Evolutionary conservation across 2,888 invertebrate genomes (phyloP), one percentile per base, ranked within the genome.

Genomic region (Corbicula japonica): DNA sequence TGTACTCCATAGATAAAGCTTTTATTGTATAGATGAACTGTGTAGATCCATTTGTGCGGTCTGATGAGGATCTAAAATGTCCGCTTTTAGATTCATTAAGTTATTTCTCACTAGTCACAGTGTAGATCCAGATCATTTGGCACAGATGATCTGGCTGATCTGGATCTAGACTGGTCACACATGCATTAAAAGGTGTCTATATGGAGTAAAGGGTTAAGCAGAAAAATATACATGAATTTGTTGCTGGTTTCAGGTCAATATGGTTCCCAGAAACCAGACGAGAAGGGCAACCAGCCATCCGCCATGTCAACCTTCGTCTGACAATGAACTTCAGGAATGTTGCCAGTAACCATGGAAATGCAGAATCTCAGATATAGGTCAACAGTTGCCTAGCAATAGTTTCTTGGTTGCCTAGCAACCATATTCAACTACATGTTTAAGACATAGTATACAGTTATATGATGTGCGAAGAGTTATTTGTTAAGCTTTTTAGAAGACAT

Each of bases 271-370:
- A 88, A 89, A 74, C 86, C 86, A 62, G 88, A 88, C 18, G 85
- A 86, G 6, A 97, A 97, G 86, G 85, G 87, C 38, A 96, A 87
- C 44, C 79, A 83, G 35, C 86, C 96, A 41, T 94, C 94, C 87
- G 97, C 96, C 94, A 97, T 97, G 95, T 97, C 97, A 90, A 97
- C 97, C 44, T 94, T 94, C 85, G 94, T 95, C 78, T 95, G 88
- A 84, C 79, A 80, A 70, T 77, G 68, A 78, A 66, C 28, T 63
- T 46, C 80, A 79, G 79, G 79, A 73, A 73, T 79, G 79, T 76
- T 46, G 76, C 79, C 50, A 28, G 30, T 66, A 41, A 66, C 38
- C 41, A 61, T 52, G 62, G 61, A 61, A 2, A 70, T 32, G 62
- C 26, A 23, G 52, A 2, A 21, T 2, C 2, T n/a, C n/a, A 54